phyloP scores from a whole-genome alignment of 2,797 vertebrate genomes.

The Gymnoscopelus braueri region DNA sequence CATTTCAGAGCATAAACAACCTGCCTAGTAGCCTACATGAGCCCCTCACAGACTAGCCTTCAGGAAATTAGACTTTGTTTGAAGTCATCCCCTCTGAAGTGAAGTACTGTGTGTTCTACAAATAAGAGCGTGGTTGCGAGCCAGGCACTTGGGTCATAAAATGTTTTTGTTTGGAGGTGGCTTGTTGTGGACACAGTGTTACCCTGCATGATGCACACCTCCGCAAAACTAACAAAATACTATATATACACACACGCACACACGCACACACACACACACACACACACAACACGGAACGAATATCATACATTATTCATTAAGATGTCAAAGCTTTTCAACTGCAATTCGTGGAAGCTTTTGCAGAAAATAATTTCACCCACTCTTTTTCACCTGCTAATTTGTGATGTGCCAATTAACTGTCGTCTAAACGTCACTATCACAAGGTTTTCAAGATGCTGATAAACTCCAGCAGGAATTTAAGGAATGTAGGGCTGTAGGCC shows the following conservation, averaged over 20 bases:
- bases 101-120: not conserved
- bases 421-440: not conserved
- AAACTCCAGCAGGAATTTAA: not conserved
- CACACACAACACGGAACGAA: too few relatives aligned
- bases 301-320: too few relatives aligned
- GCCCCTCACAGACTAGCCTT: slow-evolving; percentile 1
- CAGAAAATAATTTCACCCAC: too few relatives aligned
- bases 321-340: not conserved
- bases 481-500: too few relatives aligned
- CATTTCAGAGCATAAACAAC: slow-evolving; percentile 27
- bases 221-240: not conserved
- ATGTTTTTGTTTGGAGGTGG: not conserved
- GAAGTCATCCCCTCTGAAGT: slow-evolving; percentile 35
- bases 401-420: not conserved
- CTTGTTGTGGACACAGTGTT: not conserved
- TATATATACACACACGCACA: not conserved
- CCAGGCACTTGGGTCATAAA: not conserved
- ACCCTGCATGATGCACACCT: not conserved
- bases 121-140: not conserved
- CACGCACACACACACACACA: not conserved
- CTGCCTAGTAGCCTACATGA: not conserved
- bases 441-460: not conserved
- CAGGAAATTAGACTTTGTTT: slow-evolving; percentile 56
- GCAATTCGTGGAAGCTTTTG: not conserved
- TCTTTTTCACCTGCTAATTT: not conserved